These are phyloP conservation scores for Psittacula derbiana DNA, from an alignment of 2,797 vertebrate species.

Conservation along the genomic window DNA sequence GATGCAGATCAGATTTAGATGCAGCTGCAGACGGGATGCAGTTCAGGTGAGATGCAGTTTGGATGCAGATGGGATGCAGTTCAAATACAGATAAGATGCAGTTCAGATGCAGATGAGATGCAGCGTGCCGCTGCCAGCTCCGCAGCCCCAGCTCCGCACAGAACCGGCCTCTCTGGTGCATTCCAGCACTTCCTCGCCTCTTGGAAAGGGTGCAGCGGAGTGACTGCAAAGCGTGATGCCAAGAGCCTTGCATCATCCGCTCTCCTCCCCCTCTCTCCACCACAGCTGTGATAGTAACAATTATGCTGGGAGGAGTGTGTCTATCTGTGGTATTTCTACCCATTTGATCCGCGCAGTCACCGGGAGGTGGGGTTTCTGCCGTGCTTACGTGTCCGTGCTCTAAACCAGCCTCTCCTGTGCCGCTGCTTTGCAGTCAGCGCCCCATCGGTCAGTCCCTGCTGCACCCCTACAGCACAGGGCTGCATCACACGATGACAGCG, in stretches of 20 bases:
- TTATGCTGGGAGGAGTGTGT: conserved; percentile 6
- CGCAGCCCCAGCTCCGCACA: not conserved
- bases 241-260: conserved; percentile 44
- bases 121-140: not conserved
- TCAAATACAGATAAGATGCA: not conserved
- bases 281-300: not conserved
- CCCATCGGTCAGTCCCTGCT: not conserved
- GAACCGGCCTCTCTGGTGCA: not conserved
- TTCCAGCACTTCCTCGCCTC: not conserved
- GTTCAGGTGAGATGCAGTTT: too few relatives aligned
- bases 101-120: not conserved
- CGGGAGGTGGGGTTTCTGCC: conserved; percentile 11
- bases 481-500: not conserved
- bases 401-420: not conserved
- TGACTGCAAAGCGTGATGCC: not conserved
- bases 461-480: not conserved
- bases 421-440: not conserved
- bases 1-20: not conserved
- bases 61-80: too few relatives aligned
- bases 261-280: not conserved
- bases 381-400: conserved; percentile 41
- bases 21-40: not conserved
- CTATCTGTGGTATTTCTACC: not conserved
- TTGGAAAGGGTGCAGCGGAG: not conserved
- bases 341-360: not conserved